phyloP scores from a whole-genome alignment of 2,888 invertebrate genomes.

The Helobdella robusta region DNA sequence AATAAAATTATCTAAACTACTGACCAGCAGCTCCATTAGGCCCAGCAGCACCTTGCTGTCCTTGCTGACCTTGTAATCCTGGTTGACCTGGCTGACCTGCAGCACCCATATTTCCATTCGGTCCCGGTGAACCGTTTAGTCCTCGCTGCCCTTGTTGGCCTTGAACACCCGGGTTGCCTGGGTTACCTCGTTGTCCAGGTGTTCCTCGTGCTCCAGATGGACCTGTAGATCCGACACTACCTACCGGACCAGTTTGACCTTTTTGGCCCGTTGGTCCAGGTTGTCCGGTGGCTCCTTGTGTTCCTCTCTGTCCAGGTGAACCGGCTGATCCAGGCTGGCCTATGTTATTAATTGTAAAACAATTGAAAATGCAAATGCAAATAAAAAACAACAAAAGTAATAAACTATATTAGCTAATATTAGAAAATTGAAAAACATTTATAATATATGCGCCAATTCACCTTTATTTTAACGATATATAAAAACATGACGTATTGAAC shows the following conservation, averaged over 20 bases:
- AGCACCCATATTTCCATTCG: conserved; percentile 23
- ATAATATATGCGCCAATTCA: no score
- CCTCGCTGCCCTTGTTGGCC: conserved; percentile 18
- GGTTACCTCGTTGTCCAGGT: conserved; percentile 6
- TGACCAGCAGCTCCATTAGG: background rate
- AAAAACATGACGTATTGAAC: no score
- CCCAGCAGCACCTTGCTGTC: conserved; percentile 22
- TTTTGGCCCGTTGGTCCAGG: conserved; percentile 12
- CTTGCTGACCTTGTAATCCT: conserved; percentile 26
- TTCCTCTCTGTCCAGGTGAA: conserved; percentile 2
- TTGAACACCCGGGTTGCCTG: conserved; percentile 37
- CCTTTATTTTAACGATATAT: no score
- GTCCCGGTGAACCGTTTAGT: no score
- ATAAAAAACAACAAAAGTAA: no score
- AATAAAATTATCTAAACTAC: no score
- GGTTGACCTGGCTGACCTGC: conserved; percentile 24
- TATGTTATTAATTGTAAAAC: background rate
- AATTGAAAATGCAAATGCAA: background rate
- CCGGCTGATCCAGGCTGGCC: conserved; percentile 5
- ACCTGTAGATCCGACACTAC: background rate
- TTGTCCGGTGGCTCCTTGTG: background rate
- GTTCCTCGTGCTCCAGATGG: conserved; percentile 6
- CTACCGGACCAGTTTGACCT: conserved; percentile 10
- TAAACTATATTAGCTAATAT: no score
- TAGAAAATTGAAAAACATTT: no score